Base-by-base conservation (phyloP, 2,888 invertebrate species). In the Trilocha varians region DNA sequence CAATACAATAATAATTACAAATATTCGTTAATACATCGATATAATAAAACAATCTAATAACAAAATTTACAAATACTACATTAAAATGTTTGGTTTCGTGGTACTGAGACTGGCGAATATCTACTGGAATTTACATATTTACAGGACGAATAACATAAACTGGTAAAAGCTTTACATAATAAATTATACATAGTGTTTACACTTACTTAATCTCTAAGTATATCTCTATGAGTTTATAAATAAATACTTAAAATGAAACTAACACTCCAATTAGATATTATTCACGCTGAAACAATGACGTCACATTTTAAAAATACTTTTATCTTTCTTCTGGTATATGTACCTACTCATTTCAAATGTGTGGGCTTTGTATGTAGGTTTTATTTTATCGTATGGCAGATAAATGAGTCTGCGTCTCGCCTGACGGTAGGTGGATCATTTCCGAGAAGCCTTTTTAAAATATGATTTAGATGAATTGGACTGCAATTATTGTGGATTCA, bases 61-160 rank as follows among this genome's bases (percentile, higher is more conserved):
- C 84, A 80, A 79, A 79, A 79, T 79, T 62, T 82, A 82, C 73
- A 80, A 64, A 68, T 57, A 66, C 76, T 80, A 83, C 67, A 71
- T 65, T 73, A 70, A 77, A 79, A 78, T 78, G 85, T 85, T 85
- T 84, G 85, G 85, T 85, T 82, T 83, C 75, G 67, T 78, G 82
- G 77, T 83, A 82, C 78, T 78, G 82, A 77, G 80, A 82, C 77
- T 74, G 73, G 75, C 68, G 65, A 78, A 70, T 76, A 71, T 68
- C 73, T 77, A 82, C 63, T 76, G 72, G 71, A 78, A 82, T 84
- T 80, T 85, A 84, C 84, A 85, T 85, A 85, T 85, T 75, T 85
- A 85, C 85, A 85, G 52, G 53, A 57, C 63, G 65, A 72, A 60
- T 76, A 75, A 77, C 65, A 65, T 59, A 73, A 73, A 75, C 62